These are phyloP conservation scores for Platerodrilus igneus DNA, from an alignment of 2,888 invertebrate species.

Conservation along the genomic window DNA sequence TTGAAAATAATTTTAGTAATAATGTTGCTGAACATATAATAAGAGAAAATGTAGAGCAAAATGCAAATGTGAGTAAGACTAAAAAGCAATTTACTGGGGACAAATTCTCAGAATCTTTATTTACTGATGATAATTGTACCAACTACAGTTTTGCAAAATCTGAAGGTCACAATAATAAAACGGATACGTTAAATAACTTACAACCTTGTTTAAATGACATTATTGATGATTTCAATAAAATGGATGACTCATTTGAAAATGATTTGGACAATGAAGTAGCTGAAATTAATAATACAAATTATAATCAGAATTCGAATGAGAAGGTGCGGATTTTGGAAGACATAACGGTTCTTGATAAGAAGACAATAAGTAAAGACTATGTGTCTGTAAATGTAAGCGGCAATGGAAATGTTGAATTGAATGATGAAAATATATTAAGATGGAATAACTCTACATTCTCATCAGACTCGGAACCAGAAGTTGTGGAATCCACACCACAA, in stretches of 20 bases:
- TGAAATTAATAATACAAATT: background rate
- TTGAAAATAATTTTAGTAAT: conserved; percentile 8
- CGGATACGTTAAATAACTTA: background rate
- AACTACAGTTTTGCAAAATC: background rate
- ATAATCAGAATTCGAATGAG: conserved; percentile 2
- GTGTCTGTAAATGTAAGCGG: no score
- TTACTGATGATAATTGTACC: conserved; percentile 1
- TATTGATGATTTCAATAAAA: conserved; percentile 14
- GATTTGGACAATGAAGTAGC: conserved; percentile 7
- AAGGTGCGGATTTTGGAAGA: conserved; percentile 22
- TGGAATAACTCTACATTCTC: conserved; percentile 24
- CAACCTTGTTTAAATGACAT: conserved; percentile 13
- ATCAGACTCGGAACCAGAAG: conserved; percentile 33
- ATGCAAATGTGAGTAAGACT: background rate
- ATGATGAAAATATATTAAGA: conserved; percentile 6
- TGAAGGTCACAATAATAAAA: background rate
- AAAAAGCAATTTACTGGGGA: conserved; percentile 1
- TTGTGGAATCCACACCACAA: conserved; percentile 39
- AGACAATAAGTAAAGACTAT: conserved; percentile 4
- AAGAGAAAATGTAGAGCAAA: background rate
- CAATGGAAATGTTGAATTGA: no score
- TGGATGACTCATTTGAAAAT: conserved; percentile 15
- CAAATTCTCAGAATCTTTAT: conserved; percentile 15
- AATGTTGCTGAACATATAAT: background rate
- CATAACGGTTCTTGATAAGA: conserved; percentile 10